Percentiles rank a stretch among this genome's conserved stretches.
phyloP scores from a whole-genome alignment of 2,888 invertebrate genomes.

The Troides aeacus region DNA sequence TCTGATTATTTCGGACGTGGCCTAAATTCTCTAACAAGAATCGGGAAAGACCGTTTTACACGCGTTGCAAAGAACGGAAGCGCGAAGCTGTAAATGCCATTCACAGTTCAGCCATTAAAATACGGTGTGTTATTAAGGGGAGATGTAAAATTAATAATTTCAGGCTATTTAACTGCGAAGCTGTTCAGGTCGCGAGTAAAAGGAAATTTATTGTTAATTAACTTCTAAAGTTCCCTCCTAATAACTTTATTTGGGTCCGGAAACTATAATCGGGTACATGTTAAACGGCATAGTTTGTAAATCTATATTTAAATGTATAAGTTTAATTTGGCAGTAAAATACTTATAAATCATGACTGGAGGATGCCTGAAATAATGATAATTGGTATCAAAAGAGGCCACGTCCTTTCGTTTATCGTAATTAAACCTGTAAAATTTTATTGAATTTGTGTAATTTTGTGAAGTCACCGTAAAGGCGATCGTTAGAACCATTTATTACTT shows the following conservation, averaged over 20 bases:
- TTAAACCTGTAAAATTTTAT: slow-evolving; percentile 43
- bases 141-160: slow-evolving; percentile 37
- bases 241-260: neutral
- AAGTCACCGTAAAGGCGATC: slow-evolving; percentile 42
- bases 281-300: neutral
- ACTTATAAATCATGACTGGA: slow-evolving; percentile 1
- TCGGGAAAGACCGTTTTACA: neutral
- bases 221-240: slow-evolving; percentile 8
- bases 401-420: slow-evolving; percentile 35
- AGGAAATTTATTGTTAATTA: neutral
- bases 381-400: slow-evolving; percentile 36
- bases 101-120: neutral
- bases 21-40: neutral
- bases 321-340: slow-evolving; percentile 7
- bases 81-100: neutral
- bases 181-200: neutral
- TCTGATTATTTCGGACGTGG: neutral
- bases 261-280: neutral
- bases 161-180: neutral
- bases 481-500: neutral
- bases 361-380: slow-evolving; percentile 20
- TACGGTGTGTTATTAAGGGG: neutral
- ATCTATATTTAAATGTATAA: slow-evolving; percentile 5
- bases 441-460: slow-evolving; percentile 44
- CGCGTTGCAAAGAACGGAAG: neutral